Evolutionary conservation across 2,113 vertebrate species (phyloP).

Genomic region (Cyphomyrus discorhynchus): DNA sequence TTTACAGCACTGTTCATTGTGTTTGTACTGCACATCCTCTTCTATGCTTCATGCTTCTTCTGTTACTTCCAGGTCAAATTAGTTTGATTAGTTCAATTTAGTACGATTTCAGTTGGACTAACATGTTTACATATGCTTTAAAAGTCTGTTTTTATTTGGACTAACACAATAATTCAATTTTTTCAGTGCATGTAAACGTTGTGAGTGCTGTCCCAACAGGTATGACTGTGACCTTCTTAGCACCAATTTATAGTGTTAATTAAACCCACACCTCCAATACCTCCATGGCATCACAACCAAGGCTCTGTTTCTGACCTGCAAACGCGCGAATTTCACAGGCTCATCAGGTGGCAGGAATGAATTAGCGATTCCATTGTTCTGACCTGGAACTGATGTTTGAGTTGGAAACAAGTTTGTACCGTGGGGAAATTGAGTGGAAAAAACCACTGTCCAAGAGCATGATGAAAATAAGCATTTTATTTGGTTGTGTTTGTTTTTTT

Average conservation of each 20-base stretch:
- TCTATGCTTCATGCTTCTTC: too few species aligned
- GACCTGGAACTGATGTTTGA: conserved; percentile 20
- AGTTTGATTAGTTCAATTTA: too few species aligned
- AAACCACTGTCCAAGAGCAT: not conserved
- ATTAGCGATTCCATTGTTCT: conserved; percentile 40
- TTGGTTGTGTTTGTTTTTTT: not conserved
- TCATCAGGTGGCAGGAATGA: conserved; percentile 41
- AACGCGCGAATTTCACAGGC: conserved; percentile 38
- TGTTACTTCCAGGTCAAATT: too few species aligned
- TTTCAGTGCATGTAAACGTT: too few species aligned
- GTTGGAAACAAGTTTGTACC: conserved; percentile 25
- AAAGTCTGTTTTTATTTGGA: too few species aligned
- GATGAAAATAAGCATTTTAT: not conserved
- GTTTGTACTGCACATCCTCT: too few species aligned
- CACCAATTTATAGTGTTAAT: conserved; percentile 43
- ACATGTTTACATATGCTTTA: too few species aligned
- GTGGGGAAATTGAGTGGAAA: not conserved
- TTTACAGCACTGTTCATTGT: too few species aligned
- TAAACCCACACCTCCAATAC: conserved; percentile 48
- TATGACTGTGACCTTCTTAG: conserved; percentile 25
- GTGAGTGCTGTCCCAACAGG: conserved; percentile 22
- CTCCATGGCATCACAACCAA: not conserved
- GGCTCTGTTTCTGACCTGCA: conserved; percentile 11
- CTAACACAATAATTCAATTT: too few species aligned
- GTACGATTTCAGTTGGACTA: too few species aligned